phyloP scores from a whole-genome alignment of 2,888 invertebrate genomes.

The Blastobasis lacticolella region DNA sequence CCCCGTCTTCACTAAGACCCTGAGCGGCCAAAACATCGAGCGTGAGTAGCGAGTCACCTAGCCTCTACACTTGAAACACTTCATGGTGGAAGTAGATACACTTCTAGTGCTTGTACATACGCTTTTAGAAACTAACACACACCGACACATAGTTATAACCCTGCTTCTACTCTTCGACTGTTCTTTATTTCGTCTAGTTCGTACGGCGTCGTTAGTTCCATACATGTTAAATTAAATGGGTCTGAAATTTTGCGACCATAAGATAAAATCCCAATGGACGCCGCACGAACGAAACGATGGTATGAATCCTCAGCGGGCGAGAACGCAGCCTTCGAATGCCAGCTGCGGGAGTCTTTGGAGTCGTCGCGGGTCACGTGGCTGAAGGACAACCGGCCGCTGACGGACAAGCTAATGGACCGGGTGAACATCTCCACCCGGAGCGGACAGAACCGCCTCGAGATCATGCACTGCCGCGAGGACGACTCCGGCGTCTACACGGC shows the following conservation, averaged over 20 bases:
- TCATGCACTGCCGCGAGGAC: constrained; percentile 82
- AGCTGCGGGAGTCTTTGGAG: constrained; percentile 76
- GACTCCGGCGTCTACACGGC: constrained; percentile 95
- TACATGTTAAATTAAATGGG: background rate
- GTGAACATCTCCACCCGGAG: constrained; percentile 76
- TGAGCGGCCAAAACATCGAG: constrained; percentile 85
- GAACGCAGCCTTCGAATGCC: constrained; percentile 86
- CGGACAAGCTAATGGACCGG: constrained; percentile 83
- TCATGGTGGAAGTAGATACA: constrained; percentile 42
- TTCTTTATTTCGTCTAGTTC: constrained; percentile 30
- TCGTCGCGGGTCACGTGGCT: constrained; percentile 84
- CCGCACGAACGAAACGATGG: too few species aligned
- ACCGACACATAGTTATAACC: constrained; percentile 57
- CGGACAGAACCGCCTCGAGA: constrained; percentile 79
- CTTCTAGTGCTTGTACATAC: constrained; percentile 66
- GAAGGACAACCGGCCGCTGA: constrained; percentile 89
- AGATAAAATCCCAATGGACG: too few species aligned
- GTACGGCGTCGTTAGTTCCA: constrained; percentile 27
- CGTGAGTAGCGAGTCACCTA: constrained; percentile 75
- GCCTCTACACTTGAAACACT: constrained; percentile 9
- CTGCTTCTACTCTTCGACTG: constrained; percentile 33
- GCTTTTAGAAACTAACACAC: constrained; percentile 65
- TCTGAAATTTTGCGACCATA: constrained; percentile 9
- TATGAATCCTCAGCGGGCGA: constrained; percentile 82
- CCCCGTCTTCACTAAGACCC: constrained; percentile 82